Percentiles rank a stretch among this genome's conserved stretches.
These are phyloP conservation scores for Caenorhabditis sulstoni DNA, from an alignment of 2,888 invertebrate species.

Conservation along the genomic window DNA sequence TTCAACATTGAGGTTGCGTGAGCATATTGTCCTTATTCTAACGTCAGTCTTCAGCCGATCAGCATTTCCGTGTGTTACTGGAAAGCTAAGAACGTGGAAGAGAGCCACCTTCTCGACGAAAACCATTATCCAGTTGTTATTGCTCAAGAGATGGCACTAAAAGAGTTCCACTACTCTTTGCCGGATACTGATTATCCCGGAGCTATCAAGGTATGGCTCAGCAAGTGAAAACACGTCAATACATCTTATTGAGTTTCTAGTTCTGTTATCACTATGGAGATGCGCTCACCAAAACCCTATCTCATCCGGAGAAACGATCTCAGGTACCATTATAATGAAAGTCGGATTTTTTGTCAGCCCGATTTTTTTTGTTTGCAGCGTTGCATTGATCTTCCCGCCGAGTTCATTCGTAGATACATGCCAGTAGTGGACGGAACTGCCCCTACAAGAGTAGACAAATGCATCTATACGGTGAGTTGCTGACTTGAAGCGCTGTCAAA, in stretches of 20 bases:
- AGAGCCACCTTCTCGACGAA: constrained; percentile 34
- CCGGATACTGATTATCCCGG: constrained; percentile 62
- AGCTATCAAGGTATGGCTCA: constrained; percentile 56
- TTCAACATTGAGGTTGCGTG: constrained; percentile 63
- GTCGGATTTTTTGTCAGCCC: no score
- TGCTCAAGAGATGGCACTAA: constrained; percentile 52
- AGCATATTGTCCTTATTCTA: neutral
- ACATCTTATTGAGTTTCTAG: constrained; percentile 32
- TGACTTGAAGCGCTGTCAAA: no score
- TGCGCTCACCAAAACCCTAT: constrained; percentile 24
- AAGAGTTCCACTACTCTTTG: constrained; percentile 56
- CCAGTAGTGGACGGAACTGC: constrained; percentile 54
- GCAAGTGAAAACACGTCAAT: neutral
- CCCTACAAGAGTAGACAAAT: constrained; percentile 60
- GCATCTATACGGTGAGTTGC: constrained; percentile 68
- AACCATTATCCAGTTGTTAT: constrained; percentile 64
- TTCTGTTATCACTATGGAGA: constrained; percentile 61
- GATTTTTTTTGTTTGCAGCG: constrained; percentile 28
- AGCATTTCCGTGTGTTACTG: constrained; percentile 64
- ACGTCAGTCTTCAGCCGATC: constrained; percentile 48
- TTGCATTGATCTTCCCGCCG: constrained; percentile 52
- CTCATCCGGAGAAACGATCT: constrained; percentile 41
- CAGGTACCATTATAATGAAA: neutral
- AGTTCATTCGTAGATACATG: constrained; percentile 59
- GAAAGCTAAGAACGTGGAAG: constrained; percentile 45